These are phyloP conservation scores for Heteromyza rotundicornis DNA, from an alignment of 2,888 invertebrate genomes.

Conservation along the genomic window DNA sequence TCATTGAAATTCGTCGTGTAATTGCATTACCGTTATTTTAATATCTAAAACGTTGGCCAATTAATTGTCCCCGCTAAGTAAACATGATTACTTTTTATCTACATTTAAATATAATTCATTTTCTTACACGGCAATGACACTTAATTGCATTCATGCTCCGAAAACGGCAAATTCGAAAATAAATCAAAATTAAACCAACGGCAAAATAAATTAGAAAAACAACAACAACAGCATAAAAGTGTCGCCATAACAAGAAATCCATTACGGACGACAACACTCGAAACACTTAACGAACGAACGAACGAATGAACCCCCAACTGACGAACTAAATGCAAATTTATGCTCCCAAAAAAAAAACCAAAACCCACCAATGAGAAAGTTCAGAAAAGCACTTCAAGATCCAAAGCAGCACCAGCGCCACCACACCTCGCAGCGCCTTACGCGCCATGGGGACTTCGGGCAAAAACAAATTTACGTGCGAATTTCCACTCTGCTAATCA, in stretches of 20 bases:
- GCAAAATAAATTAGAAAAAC: background rate
- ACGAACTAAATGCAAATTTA: background rate
- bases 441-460: too few species aligned
- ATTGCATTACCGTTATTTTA: too few species aligned
- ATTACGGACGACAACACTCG: background rate
- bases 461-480: background rate
- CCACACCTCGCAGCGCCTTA: background rate
- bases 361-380: too few species aligned
- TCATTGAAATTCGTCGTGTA: too few species aligned
- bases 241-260: background rate
- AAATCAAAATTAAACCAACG: constrained; percentile 4
- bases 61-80: too few species aligned
- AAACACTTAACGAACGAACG: background rate
- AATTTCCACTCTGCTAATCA: constrained; percentile 53
- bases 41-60: too few species aligned
- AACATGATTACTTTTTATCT: too few species aligned
- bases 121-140: too few species aligned
- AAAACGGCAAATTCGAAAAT: background rate
- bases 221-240: background rate
- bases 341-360: background rate
- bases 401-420: background rate
- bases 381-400: too few species aligned
- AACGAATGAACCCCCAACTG: too few species aligned
- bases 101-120: too few species aligned
- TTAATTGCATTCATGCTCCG: background rate